These are phyloP conservation scores for Geodia barretti DNA, from an alignment of 37 sponge, comb jelly and placozoan genomes.

Conservation along the genomic window DNA sequence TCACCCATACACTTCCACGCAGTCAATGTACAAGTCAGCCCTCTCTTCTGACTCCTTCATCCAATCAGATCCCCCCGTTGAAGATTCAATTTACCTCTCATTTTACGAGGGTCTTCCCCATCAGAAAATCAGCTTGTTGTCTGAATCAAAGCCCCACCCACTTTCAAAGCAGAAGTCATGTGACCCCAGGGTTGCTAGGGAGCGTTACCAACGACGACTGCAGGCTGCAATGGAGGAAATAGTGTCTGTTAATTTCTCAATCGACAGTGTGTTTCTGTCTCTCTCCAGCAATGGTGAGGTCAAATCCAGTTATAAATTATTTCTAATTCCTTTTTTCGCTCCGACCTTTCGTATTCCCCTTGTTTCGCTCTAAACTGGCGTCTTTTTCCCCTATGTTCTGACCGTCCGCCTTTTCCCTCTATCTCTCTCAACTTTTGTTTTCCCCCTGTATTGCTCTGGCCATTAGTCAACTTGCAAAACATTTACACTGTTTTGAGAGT, in stretches of 20 bases:
- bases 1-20: not conserved
- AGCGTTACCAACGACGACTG: conserved; percentile 11
- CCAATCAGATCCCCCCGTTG: too few species aligned
- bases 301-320: not conserved
- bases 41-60: not conserved
- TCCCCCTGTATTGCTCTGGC: conserved; percentile 21
- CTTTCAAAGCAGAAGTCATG: too few species aligned
- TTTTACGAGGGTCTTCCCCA: too few species aligned
- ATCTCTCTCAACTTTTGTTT: too few species aligned
- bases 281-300: conserved; percentile 64
- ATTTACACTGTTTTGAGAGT: conserved; percentile 33
- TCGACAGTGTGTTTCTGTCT: conserved; percentile 41
- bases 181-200: conserved; percentile 7
- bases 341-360: too few species aligned
- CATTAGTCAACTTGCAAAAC: conserved; percentile 49
- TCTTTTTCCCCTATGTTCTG: too few species aligned
- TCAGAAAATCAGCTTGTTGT: too few species aligned
- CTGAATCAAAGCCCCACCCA: too few species aligned
- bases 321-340: not conserved
- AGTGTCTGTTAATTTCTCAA: conserved; percentile 53
- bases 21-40: conserved; percentile 28
- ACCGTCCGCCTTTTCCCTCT: too few species aligned
- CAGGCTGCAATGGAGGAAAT: conserved; percentile 21
- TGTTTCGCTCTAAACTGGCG: too few species aligned
- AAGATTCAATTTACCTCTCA: not conserved